phyloP scores from a whole-genome alignment of 2,888 invertebrate genomes.

The Leuctra nigra region DNA sequence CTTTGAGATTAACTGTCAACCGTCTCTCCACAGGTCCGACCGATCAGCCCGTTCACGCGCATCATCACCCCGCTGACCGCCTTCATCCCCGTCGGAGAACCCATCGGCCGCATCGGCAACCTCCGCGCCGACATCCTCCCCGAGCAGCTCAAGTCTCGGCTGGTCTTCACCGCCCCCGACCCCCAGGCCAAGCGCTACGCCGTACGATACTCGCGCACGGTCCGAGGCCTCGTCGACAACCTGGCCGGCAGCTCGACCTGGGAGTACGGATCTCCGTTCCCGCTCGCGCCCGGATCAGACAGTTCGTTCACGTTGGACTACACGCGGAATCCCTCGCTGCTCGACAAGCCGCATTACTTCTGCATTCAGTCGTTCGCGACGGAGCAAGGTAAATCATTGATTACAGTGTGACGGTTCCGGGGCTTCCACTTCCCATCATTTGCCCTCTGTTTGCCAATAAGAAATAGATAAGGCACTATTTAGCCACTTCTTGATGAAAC shows the following conservation, averaged over 20 bases:
- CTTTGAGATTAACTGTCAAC: too few species aligned
- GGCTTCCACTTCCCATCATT: too few species aligned
- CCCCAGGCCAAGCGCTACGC: conserved; percentile 45
- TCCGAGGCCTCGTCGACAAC: conserved; percentile 39
- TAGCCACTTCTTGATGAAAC: too few species aligned
- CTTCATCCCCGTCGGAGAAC: conserved; percentile 38
- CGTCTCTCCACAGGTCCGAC: conserved; percentile 43
- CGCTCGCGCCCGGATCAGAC: conserved; percentile 46
- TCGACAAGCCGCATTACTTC: conserved; percentile 47
- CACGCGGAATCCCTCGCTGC: conserved; percentile 41
- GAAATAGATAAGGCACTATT: too few species aligned
- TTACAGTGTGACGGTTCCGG: too few species aligned
- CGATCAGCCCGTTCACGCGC: conserved; percentile 47
- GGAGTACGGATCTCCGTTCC: conserved; percentile 43
- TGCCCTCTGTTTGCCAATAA: too few species aligned
- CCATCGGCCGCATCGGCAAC: conserved; percentile 50
- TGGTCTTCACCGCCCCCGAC: conserved; percentile 55
- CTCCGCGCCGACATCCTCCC: conserved; percentile 43
- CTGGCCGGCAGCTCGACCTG: conserved; percentile 44
- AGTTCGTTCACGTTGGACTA: conserved; percentile 46
- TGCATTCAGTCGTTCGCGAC: conserved; percentile 47
- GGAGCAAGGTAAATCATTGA: too few species aligned
- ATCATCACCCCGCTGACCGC: conserved; percentile 45
- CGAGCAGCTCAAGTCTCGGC: conserved; percentile 44
- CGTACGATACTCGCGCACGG: conserved; percentile 35